Evolutionary conservation across 2,888 invertebrate genomes (phyloP).

Genomic region (Hirtodrosophila histrioides): DNA sequence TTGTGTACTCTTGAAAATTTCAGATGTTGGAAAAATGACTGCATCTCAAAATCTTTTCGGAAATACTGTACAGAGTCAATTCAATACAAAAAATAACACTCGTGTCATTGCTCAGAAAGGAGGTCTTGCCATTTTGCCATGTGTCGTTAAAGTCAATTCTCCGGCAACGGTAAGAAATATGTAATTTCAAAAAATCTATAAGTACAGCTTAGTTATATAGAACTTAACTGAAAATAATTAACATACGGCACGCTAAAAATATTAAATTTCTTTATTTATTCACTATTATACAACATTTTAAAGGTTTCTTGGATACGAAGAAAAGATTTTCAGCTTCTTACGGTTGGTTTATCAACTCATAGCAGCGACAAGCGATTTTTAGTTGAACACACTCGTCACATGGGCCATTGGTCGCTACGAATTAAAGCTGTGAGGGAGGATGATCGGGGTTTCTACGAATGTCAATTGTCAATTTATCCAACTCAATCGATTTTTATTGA

Average conservation of each 20-base stretch:
- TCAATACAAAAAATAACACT: slow-evolving; percentile 84
- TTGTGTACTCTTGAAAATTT: slow-evolving; percentile 4
- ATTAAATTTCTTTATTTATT: background rate
- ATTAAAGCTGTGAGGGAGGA: slow-evolving; percentile 84
- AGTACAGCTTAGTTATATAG: too few relatives aligned
- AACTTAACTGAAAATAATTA: too few relatives aligned
- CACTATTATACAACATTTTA: slow-evolving; percentile 1
- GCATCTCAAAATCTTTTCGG: slow-evolving; percentile 83
- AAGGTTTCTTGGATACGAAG: slow-evolving; percentile 88
- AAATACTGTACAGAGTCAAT: slow-evolving; percentile 80
- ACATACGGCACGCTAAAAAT: background rate
- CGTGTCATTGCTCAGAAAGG: slow-evolving; percentile 84
- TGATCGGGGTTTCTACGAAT: slow-evolving; percentile 86
- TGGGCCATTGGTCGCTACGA: slow-evolving; percentile 86
- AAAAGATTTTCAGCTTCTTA: slow-evolving; percentile 88
- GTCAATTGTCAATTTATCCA: slow-evolving; percentile 88
- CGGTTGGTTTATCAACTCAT: slow-evolving; percentile 87
- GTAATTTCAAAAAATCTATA: slow-evolving; percentile 2
- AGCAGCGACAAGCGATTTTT: slow-evolving; percentile 88
- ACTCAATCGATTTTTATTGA: slow-evolving; percentile 88
- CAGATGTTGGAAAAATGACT: slow-evolving; percentile 83
- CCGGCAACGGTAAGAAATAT: slow-evolving; percentile 83
- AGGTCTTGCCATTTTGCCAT: slow-evolving; percentile 84
- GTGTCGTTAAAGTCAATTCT: slow-evolving; percentile 84
- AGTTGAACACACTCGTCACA: slow-evolving; percentile 87